Evolutionary conservation across 2,888 invertebrate genomes (phyloP).

Genomic region (Cantharis lateralis): DNA sequence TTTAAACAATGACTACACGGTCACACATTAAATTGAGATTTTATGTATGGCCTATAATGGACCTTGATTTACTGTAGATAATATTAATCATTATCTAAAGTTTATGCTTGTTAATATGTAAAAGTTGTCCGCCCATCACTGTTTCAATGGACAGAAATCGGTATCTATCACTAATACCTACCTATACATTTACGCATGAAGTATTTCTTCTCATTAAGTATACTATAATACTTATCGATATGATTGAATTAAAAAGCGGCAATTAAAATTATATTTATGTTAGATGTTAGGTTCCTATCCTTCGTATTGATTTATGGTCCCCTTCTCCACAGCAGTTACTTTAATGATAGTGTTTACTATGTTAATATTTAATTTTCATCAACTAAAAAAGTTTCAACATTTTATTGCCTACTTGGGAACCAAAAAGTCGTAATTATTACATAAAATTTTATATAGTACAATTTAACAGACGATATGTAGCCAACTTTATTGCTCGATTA

Average conservation of each 20-base stretch:
- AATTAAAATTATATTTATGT: conserved; percentile 18
- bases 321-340: not conserved
- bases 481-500: not conserved
- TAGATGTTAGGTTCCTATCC: conserved; percentile 8
- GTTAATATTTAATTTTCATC: not conserved
- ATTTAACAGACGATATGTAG: not conserved
- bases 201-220: not conserved
- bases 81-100: conserved; percentile 25
- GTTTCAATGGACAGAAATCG: not conserved
- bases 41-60: conserved; percentile 26
- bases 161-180: not conserved
- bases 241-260: conserved; percentile 19
- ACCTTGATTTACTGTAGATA: conserved; percentile 19
- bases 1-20: not conserved
- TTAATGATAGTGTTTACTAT: not conserved
- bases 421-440: not conserved
- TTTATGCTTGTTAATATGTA: conserved; percentile 12
- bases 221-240: not conserved
- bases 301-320: conserved; percentile 19
- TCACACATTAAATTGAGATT: conserved; percentile 29
- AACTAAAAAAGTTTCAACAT: not conserved
- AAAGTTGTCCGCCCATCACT: conserved; percentile 18
- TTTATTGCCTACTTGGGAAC: not conserved
- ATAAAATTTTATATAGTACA: not conserved
- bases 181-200: not conserved